Conservation (phyloP, 2,113 vertebrate genomes). For the Syrrhaptes paradoxus region DNA sequence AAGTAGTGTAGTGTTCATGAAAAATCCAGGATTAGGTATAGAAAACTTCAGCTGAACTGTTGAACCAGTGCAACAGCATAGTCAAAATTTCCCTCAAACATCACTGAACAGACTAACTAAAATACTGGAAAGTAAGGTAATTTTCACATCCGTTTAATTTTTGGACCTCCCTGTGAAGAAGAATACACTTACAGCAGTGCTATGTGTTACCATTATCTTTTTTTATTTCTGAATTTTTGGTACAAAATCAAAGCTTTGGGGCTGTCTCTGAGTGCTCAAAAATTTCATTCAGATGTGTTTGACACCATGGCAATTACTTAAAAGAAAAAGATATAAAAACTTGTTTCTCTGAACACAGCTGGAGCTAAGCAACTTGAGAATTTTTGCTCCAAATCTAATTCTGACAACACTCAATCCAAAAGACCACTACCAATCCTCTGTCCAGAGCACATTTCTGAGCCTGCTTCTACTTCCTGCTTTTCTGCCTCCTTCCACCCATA, state of each 20-base stretch:
- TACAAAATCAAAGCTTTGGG: background rate
- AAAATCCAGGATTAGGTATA: background rate
- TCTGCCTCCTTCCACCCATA: background rate
- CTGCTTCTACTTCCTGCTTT: background rate
- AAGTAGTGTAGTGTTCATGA: background rate
- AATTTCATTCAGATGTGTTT: background rate
- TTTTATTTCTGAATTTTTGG: background rate
- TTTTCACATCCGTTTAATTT: background rate
- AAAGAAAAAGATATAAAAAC: background rate
- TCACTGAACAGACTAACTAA: background rate
- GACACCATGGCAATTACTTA: background rate
- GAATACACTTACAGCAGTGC: background rate
- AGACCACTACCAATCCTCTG: background rate
- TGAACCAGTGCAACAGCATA: background rate
- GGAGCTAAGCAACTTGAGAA: background rate
- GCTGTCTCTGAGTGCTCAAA: background rate
- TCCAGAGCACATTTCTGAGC: background rate
- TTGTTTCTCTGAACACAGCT: background rate
- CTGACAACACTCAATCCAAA: background rate
- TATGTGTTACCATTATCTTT: background rate
- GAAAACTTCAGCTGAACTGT: background rate
- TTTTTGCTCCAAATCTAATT: background rate
- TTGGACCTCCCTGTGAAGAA: background rate
- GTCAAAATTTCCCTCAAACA: background rate
- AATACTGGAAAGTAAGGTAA: background rate